Evolutionary conservation across 2,888 invertebrate species (phyloP), one percentile per base, ranked within the genome.

Genomic region (Theodoxus fluviatilis): DNA sequence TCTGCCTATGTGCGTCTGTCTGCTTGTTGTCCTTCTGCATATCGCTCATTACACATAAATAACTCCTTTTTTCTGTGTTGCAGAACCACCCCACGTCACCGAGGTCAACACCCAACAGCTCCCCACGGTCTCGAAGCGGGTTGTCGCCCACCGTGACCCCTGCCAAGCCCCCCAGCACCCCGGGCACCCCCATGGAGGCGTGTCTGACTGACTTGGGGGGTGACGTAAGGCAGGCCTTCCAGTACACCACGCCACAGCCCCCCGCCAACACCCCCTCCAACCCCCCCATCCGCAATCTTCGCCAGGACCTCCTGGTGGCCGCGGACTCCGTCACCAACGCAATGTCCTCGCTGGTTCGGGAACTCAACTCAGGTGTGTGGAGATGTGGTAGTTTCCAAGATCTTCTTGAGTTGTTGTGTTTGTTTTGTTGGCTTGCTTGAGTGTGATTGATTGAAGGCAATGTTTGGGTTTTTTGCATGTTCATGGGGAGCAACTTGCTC

Each of bases 251-350:
- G 7, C 12, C 6, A 69, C 82, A 83, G 69, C 69, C 68, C 15
- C 73, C 76, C 72, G 78, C 70, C 40, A 74, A 76, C 52, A 74
- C 74, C 6, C 68, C 74, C 15, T 43, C 63, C 33, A 47, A 64
- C n/a, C n/a, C n/a, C n/a, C n/a, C 77, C 71, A 77, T 81, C 6
- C 76, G 80, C 52, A 81, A 81, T 73, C 75, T 87, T 57, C 77
- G 86, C n/a, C 86, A 94, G 84, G 96, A 96, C 88, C 91, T 98
- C 69, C 90, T 98, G 78, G 94, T 94, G 83, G 97, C 98, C 63
- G 98, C 98, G 59, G 98, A 98, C 89, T 96, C 95, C 37, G 97
- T 98, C 79, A 97, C 98, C 74, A 95, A 95, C 88, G 98, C 98
- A 74, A 98, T 98, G 96, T 96, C 96, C 43, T 95, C 95, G 35